A percentile compares a stretch with the other conserved stretches of the same genome.
Evolutionary conservation across 1,140 invertebrate genomes (phyloP).

Genomic region (Heliconius himera): DNA sequence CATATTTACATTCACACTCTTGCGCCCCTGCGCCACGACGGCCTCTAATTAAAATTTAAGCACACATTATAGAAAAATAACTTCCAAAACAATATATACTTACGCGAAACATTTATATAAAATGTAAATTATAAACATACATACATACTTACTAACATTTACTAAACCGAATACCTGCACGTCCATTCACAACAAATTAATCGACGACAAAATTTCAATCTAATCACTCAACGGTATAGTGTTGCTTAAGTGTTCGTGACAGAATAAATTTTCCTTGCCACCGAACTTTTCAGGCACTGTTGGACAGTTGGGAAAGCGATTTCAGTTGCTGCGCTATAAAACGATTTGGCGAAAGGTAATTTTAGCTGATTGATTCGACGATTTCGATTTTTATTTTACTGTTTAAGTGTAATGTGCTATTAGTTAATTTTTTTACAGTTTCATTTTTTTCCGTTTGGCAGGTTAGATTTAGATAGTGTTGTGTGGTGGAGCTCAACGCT

Average conservation of each 20-base stretch:
- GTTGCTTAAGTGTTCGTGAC: slow-evolving; percentile 28
- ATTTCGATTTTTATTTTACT: background rate
- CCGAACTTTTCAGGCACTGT: slow-evolving; percentile 16
- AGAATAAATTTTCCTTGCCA: slow-evolving; percentile 31
- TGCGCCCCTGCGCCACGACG: too few species aligned
- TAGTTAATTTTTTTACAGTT: too few species aligned
- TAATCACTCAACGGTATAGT: slow-evolving; percentile 1
- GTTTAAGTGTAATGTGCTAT: background rate
- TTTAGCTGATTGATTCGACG: slow-evolving; percentile 15
- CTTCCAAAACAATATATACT: too few species aligned
- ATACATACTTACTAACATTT: background rate
- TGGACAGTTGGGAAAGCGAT: slow-evolving; percentile 28
- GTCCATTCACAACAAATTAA: background rate
- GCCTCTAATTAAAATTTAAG: too few species aligned
- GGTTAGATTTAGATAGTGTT: too few species aligned
- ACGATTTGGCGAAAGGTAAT: slow-evolving; percentile 19
- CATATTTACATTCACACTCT: too few species aligned
- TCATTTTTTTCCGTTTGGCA: too few species aligned
- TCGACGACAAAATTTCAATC: background rate
- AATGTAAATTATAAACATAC: background rate
- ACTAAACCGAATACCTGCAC: background rate
- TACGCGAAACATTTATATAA: too few species aligned
- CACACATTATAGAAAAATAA: too few species aligned
- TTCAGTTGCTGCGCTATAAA: background rate
- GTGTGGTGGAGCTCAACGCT: too few species aligned